Base-by-base conservation (phyloP, 1,140 invertebrate species). In the Pseudachorutes palmiensis region DNA sequence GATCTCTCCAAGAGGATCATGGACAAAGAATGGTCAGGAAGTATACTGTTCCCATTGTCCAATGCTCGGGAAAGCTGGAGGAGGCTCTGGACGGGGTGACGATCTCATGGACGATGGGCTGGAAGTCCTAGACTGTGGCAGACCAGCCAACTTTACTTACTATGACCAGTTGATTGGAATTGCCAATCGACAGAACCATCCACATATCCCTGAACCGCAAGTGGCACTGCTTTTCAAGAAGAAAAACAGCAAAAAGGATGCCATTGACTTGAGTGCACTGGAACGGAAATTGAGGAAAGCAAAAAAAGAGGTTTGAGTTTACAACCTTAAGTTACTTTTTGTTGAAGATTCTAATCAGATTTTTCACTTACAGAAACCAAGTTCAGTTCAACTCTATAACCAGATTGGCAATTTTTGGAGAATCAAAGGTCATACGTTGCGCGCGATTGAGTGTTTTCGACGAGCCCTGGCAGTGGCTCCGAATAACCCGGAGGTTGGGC, bases 141-240 rank as follows among this genome's bases (percentile, higher is more conserved):
- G 66, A 57, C 65, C 62, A 41, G 68, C 90, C 0, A 92, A 92
- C 79, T 89, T 88, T 75, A 92, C 91, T 14, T 89, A 89, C 76
- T 92, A 92, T 79, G 91, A 92, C 76, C 90, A 90, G 79, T 79
- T 94, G 58, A 84, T 89, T 55, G 90, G 90, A 30, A 85, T 94
- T 51, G 84, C 87, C 16, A 86, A 90, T 74, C 79, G 90, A 66
- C 85, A 84, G 69, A 83, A 82, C 69, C 86, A 87, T 77, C 83
- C 83, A 1, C 77, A 84, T 66, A 82, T 86, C 36, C 85, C 86
- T 41, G 86, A 88, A 75, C 85, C 85, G 30, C 80, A 82, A 79
- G 87, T 90, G 1, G 86, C 87, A 24, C 81, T 88, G 49, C 88
- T 90, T 78, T 91, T 91, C 76, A 85, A 85, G 72, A 90, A 88